These are phyloP conservation scores for Aspidiotus rigidus DNA, from an alignment of 2,888 invertebrate genomes.

Conservation along the genomic window DNA sequence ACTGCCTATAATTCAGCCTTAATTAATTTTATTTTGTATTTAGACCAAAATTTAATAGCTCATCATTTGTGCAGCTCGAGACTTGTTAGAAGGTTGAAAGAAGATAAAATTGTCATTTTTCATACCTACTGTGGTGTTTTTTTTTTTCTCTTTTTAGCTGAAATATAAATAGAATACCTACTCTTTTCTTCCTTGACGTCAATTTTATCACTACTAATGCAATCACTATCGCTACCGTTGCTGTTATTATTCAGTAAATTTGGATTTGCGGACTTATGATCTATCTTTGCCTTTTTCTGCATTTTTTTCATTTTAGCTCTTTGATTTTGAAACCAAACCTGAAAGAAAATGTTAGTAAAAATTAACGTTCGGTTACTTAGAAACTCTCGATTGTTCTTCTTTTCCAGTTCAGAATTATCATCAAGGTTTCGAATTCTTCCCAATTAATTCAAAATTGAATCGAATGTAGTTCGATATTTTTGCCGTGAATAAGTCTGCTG, in stretches of 20 bases:
- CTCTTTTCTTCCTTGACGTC: constrained; percentile 51
- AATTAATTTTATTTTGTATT: too few relatives aligned
- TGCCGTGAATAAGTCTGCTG: too few relatives aligned
- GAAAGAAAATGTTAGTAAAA: not conserved
- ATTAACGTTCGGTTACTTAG: too few relatives aligned
- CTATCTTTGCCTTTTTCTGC: constrained; percentile 55
- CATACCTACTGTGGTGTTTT: not conserved
- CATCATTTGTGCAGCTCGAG: too few relatives aligned
- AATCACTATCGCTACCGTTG: constrained; percentile 43
- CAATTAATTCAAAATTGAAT: too few relatives aligned
- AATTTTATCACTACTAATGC: constrained; percentile 45
- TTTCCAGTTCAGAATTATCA: too few relatives aligned
- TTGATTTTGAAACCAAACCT: constrained; percentile 60
- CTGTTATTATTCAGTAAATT: constrained; percentile 36
- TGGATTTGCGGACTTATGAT: constrained; percentile 41
- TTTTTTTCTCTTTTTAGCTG: not conserved
- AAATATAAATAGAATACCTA: constrained; percentile 42
- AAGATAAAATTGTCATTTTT: not conserved
- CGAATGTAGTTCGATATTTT: too few relatives aligned
- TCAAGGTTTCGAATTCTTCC: too few relatives aligned
- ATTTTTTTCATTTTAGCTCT: constrained; percentile 58
- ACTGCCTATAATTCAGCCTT: too few relatives aligned
- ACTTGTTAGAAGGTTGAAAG: not conserved
- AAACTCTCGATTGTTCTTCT: too few relatives aligned
- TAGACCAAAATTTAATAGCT: too few relatives aligned